phyloP scores from a whole-genome alignment of 2,113 vertebrate genomes.

The Microcebus murinus region DNA sequence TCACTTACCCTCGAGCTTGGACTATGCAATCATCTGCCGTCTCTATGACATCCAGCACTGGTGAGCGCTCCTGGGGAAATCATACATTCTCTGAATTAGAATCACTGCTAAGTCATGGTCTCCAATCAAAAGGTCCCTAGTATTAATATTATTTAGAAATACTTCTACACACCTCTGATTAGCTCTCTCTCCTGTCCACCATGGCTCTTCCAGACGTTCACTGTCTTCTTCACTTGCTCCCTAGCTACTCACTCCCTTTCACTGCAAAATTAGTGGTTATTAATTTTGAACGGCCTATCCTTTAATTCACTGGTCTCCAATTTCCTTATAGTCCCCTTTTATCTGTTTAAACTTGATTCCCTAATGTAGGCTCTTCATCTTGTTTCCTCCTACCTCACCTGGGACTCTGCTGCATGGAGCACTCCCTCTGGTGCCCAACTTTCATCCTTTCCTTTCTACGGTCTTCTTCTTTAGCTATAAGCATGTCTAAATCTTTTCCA shows the following conservation, averaged over 20 bases:
- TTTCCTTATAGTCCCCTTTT: background rate
- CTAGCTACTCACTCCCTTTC: fast-evolving
- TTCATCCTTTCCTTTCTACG: background rate
- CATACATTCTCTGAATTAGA: background rate
- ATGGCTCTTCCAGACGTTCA: background rate
- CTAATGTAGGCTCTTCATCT: background rate
- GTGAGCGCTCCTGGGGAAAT: background rate
- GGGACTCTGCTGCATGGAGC: background rate
- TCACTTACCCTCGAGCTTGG: background rate
- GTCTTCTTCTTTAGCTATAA: background rate
- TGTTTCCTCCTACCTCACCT: background rate
- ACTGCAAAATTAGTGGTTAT: background rate
- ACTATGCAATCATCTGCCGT: background rate
- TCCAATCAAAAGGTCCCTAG: background rate
- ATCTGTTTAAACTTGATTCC: background rate
- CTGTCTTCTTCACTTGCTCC: background rate
- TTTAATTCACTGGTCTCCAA: background rate
- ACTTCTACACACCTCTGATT: too few species aligned
- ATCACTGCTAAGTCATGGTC: too few species aligned
- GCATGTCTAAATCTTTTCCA: background rate
- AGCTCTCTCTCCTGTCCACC: background rate
- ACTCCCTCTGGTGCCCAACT: background rate
- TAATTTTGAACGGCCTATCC: background rate
- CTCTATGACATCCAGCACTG: background rate
- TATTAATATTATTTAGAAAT: background rate